Conservation (phyloP, 2,888 invertebrate species). For the Osedax fenrisi region DNA sequence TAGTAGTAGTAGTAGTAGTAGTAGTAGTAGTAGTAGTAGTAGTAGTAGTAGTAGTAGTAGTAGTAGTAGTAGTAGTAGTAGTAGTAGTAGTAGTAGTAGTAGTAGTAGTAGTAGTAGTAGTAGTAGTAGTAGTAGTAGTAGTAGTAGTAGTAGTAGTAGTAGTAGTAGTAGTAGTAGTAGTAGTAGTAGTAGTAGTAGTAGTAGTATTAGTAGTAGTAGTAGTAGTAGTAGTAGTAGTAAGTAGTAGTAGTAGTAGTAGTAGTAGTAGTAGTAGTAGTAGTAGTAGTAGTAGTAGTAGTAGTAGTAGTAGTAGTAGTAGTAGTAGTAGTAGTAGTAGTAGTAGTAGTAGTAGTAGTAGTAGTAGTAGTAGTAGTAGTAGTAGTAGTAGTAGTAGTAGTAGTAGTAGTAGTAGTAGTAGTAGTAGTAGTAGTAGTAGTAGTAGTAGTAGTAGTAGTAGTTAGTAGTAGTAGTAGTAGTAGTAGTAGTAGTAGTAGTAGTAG, state of each 20-base stretch:
- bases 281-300: conserved; percentile 21
- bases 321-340: conserved; percentile 22
- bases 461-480: too few relatives aligned
- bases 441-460: too few relatives aligned
- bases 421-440: too few relatives aligned
- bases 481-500: too few relatives aligned
- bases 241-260: conserved; percentile 17
- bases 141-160: too few relatives aligned
- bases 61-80: too few relatives aligned
- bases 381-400: conserved; percentile 21
- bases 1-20: too few relatives aligned
- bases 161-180: neutral
- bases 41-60: too few relatives aligned
- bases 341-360: conserved; percentile 22
- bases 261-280: conserved; percentile 23
- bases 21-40: too few relatives aligned
- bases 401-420: conserved; percentile 12
- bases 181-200: neutral
- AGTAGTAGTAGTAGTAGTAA: neutral
- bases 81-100: too few relatives aligned
- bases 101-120: too few relatives aligned
- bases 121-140: too few relatives aligned
- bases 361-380: conserved; percentile 21
- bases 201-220: neutral
- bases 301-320: conserved; percentile 22